phyloP scores from a whole-genome alignment of 2,888 invertebrate genomes.

The Latrodectus hesperus region DNA sequence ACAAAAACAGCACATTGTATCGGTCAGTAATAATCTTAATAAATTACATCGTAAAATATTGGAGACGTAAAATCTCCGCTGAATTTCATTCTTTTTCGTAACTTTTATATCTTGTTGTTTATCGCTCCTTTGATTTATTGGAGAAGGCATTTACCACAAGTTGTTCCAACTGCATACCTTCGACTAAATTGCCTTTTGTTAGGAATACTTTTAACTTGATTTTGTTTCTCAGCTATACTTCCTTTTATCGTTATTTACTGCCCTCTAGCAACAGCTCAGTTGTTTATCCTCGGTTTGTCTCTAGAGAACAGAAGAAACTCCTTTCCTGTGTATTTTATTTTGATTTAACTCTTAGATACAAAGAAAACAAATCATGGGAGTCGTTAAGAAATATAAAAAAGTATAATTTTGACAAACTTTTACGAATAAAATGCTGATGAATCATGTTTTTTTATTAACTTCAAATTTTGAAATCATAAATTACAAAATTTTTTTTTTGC shows the following conservation, averaged over 20 bases:
- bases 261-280: slow-evolving; percentile 6
- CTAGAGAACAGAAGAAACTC: background rate
- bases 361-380: background rate
- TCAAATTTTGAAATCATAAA: too few relatives aligned
- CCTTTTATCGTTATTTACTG: slow-evolving; percentile 43
- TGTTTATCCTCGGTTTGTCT: background rate
- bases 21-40: too few relatives aligned
- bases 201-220: slow-evolving; percentile 45
- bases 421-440: too few relatives aligned
- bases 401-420: background rate
- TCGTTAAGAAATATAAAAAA: background rate
- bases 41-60: too few relatives aligned
- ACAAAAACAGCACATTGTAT: too few relatives aligned
- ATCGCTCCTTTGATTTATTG: slow-evolving; percentile 25
- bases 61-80: too few relatives aligned
- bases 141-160: slow-evolving; percentile 35
- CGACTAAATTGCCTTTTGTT: background rate
- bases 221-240: slow-evolving; percentile 19
- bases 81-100: background rate
- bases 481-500: too few relatives aligned
- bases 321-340: background rate
- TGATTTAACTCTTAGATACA: background rate
- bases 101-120: slow-evolving; percentile 8
- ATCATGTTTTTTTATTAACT: too few relatives aligned
- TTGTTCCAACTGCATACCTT: slow-evolving; percentile 23